Conservation (phyloP, 2,888 invertebrate species). For the Drosophila hamatofila region DNA sequence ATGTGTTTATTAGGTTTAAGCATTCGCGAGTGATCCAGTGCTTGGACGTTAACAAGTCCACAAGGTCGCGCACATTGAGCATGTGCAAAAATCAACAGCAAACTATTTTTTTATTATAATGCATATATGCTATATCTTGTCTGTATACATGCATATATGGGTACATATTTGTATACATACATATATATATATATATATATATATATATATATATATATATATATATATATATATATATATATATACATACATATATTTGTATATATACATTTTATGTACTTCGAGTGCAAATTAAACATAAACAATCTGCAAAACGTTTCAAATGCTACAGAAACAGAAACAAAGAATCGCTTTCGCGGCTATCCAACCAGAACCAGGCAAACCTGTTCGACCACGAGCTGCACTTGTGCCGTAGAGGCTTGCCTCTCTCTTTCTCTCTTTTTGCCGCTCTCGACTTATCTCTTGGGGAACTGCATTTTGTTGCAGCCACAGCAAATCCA, state of each 20-base stretch:
- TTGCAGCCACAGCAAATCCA: slow-evolving; percentile 55
- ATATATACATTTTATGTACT: background rate
- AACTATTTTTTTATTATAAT: slow-evolving; percentile 40
- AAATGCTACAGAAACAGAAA: slow-evolving; percentile 40
- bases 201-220: background rate
- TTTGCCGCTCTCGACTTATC: background rate
- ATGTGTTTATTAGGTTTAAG: slow-evolving; percentile 54
- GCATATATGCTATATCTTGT: slow-evolving; percentile 11
- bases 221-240: background rate
- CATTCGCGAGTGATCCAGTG: slow-evolving; percentile 14
- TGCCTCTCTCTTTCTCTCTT: background rate
- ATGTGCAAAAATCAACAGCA: slow-evolving; percentile 66
- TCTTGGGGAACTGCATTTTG: slow-evolving; percentile 31
- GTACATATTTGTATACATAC: background rate
- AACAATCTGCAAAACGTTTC: slow-evolving; percentile 41
- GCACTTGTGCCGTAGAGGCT: slow-evolving; percentile 9
- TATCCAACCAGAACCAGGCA: slow-evolving; percentile 47
- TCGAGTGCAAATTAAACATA: slow-evolving; percentile 33
- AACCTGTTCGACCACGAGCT: slow-evolving; percentile 46
- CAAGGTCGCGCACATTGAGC: slow-evolving; percentile 69
- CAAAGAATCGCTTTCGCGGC: slow-evolving; percentile 57
- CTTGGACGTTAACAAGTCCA: slow-evolving; percentile 57
- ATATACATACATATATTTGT: background rate
- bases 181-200: background rate
- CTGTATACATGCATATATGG: background rate